A percentile compares a stretch with the other conserved stretches of the same genome.
Evolutionary conservation across 2,888 invertebrate species (phyloP).

Genomic region (Caenorhabditis japonica): DNA sequence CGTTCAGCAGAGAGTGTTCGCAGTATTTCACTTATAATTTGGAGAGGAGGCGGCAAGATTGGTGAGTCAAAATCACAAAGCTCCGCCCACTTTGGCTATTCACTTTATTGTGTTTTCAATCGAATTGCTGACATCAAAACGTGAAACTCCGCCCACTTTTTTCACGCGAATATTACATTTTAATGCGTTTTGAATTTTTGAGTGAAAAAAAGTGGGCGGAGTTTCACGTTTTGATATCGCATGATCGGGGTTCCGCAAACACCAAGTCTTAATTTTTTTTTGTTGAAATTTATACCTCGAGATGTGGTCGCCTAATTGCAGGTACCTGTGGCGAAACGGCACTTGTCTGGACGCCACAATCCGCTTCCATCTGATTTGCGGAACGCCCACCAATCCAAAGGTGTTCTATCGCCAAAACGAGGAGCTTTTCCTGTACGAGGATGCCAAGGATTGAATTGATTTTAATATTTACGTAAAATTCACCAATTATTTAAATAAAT

Average conservation of each 20-base stretch:
- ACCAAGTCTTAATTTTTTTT: too few relatives aligned
- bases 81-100: too few relatives aligned
- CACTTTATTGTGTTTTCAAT: too few relatives aligned
- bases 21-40: slow-evolving; percentile 67
- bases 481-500: slow-evolving; percentile 2
- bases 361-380: slow-evolving; percentile 67
- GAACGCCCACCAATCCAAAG: slow-evolving; percentile 68
- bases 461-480: background rate
- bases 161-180: too few relatives aligned
- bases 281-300: too few relatives aligned
- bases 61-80: too few relatives aligned
- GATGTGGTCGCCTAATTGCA: slow-evolving; percentile 20
- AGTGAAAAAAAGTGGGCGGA: too few relatives aligned
- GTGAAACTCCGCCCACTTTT: too few relatives aligned
- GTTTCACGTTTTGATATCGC: too few relatives aligned
- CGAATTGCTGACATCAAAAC: too few relatives aligned
- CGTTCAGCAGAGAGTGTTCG: slow-evolving; percentile 62
- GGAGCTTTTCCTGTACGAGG: slow-evolving; percentile 70
- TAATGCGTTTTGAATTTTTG: too few relatives aligned
- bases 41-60: slow-evolving; percentile 68
- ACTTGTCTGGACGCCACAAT: slow-evolving; percentile 67
- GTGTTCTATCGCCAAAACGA: slow-evolving; percentile 69
- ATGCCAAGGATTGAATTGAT: slow-evolving; percentile 39
- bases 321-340: slow-evolving; percentile 72
- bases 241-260: too few relatives aligned